Base-by-base conservation (phyloP, 2,888 invertebrate species). In the Troilus luridus region DNA sequence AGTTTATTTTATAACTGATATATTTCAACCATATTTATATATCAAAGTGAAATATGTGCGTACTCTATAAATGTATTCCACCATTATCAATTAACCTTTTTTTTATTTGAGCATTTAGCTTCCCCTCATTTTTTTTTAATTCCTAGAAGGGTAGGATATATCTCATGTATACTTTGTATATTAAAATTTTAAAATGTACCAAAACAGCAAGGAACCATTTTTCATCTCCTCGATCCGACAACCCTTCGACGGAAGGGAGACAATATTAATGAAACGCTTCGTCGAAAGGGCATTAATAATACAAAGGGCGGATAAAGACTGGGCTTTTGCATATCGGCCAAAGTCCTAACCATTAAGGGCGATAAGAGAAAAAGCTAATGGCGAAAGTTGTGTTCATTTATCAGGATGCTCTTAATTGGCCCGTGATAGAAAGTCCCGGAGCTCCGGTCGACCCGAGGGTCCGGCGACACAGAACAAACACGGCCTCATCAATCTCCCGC, bases 351-450 rank as follows among this genome's bases (percentile, higher is more conserved):
- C 85, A 85, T 85, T 85, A 85, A 85, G 17, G 12, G 85, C 56
- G 85, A 54, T 85, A 85, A 89, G 89, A 77, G 72, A 90, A 59
- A 90, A 90, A 72, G 90, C 72, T 90, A 90, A 90, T 90, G 90
- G 90, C 24, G 58, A 90, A 90, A 90, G 90, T 90, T 90, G 72
- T 11, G 56, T 56, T 72, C 90, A 90, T 90, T 90, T 90, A 90
- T 90, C 90, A 90, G 90, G 85, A 85, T 85, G 85, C 56, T 85
- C 85, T 85, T 85, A 85, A 85, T 85, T 85, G 85, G 85, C 56
- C 56, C 85, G 21, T 85, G 85, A 85, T 85, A 85, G 85, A 12
- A 85, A 54, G 6, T 14, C 12, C 24, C 67, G 72, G 17, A 27
- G 6, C 14, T 24, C 24, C 67, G 72, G 17, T 27, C 17, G 41